Base-by-base conservation (phyloP, 1,140 invertebrate genomes). In the Drosophila pseudoobscura region DNA sequence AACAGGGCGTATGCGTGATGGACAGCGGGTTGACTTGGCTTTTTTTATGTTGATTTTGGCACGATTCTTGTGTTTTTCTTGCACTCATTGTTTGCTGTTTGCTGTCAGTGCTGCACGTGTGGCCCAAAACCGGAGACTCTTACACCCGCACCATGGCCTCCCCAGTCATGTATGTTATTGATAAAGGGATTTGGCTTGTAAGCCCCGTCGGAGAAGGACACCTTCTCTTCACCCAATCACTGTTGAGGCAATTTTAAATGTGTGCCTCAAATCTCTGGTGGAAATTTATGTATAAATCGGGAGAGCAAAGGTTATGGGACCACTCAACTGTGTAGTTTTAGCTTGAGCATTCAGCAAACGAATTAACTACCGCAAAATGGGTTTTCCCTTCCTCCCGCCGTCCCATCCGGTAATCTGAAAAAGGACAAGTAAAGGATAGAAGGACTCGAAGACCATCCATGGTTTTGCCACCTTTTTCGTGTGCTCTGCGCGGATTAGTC, bases 141-240 rank as follows among this genome's bases (percentile, higher is more conserved):
- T 17, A 17, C 13, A 13, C n/a, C 6, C 65, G 54, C 35, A 26
- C 15, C 22, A 41, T 35, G 26, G 20, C 43, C 20, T 41, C 39
- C 29, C 29, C 58, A 74, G 45, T 31, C 71, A 61, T 71, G 65
- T 64, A 65, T 80, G 77, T 80, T 75, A 80, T 80, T 80, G 78
- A 80, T 80, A 75, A 80, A 80, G 50, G 64, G 50, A 80, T 71
- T 63, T 68, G 29, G 20, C 43, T 44, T 70, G 47, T 57, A 62
- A 57, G 59, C 59, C 35, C 35, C 35, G 1, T 45, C 57, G 15
- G 22, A 11, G 59, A n/a, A n/a, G n/a, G n/a, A n/a, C n/a, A n/a
- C n/a, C 35, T 9, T 1, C 31, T 9, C 31, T 35, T 35, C 8
- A 9, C 3, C 3, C 13, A 53, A 64, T 68, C 46, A 68, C 63